A percentile compares a stretch with the other conserved stretches of the same genome.
phyloP scores from a whole-genome alignment of 2,888 invertebrate genomes.

The Aphodius sticticus region DNA sequence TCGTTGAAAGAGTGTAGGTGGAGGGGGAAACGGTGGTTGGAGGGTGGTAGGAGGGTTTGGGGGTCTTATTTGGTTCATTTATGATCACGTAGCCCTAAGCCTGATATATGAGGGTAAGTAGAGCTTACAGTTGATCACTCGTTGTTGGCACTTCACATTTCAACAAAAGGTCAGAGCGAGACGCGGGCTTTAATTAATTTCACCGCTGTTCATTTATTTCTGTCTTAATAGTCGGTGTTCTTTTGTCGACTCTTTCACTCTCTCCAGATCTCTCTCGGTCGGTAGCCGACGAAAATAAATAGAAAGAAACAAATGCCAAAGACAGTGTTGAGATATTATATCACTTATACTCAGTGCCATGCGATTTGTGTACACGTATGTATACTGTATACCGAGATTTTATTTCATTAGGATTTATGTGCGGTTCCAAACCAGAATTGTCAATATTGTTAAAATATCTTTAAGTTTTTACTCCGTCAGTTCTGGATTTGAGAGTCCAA shows the following conservation, averaged over 20 bases:
- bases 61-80: conserved; percentile 36
- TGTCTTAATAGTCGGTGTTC: conserved; percentile 37
- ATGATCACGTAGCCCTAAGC: conserved; percentile 37
- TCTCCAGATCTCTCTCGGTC: neutral
- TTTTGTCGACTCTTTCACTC: conserved; percentile 25
- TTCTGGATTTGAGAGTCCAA: no score
- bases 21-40: conserved; percentile 6
- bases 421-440: no score
- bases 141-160: conserved; percentile 35
- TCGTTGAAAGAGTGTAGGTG: neutral
- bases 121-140: conserved; percentile 37
- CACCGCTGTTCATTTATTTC: conserved; percentile 41
- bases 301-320: conserved; percentile 32
- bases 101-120: conserved; percentile 38
- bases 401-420: no score
- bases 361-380: no score
- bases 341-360: no score
- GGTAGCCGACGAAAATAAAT: conserved; percentile 31
- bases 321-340: no score
- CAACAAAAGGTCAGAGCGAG: conserved; percentile 35
- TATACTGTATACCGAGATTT: no score
- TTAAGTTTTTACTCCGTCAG: no score
- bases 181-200: conserved; percentile 39
- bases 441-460: no score
- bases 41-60: neutral